Evolutionary conservation across 37 sponge, comb jelly and placozoan species (phyloP).

Genomic region (Diacarnus erythraeanus): DNA sequence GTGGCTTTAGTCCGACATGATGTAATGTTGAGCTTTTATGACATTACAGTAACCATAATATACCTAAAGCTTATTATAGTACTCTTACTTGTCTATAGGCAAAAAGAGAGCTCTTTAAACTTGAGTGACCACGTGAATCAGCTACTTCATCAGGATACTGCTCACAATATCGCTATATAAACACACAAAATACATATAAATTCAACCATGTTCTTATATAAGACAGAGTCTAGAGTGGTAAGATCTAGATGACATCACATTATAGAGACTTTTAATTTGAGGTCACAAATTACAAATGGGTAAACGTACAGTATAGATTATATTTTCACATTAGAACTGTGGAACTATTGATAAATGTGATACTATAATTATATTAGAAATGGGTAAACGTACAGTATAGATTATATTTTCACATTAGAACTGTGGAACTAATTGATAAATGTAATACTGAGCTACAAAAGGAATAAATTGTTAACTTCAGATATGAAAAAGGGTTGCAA

Average conservation of each 20-base stretch:
- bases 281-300: not conserved
- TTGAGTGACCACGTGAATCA: constrained; percentile 18
- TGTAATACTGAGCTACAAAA: too few species aligned
- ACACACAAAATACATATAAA: not conserved
- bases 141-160: constrained; percentile 67
- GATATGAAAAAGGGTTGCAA: too few species aligned
- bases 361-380: not conserved
- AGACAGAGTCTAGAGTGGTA: too few species aligned
- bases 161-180: constrained; percentile 4
- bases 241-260: too few species aligned
- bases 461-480: too few species aligned
- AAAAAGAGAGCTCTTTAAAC: constrained; percentile 19
- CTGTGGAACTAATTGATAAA: not conserved
- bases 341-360: not conserved
- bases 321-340: not conserved
- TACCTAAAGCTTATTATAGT: too few species aligned
- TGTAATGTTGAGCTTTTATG: too few species aligned
- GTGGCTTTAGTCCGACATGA: too few species aligned
- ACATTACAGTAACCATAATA: too few species aligned
- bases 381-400: not conserved
- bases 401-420: not conserved
- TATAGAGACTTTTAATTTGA: not conserved
- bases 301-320: not conserved
- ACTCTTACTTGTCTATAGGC: constrained; percentile 49
- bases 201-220: not conserved